Conservation (phyloP, 1,140 invertebrate genomes). For the Macrostomum lignano region DNA sequence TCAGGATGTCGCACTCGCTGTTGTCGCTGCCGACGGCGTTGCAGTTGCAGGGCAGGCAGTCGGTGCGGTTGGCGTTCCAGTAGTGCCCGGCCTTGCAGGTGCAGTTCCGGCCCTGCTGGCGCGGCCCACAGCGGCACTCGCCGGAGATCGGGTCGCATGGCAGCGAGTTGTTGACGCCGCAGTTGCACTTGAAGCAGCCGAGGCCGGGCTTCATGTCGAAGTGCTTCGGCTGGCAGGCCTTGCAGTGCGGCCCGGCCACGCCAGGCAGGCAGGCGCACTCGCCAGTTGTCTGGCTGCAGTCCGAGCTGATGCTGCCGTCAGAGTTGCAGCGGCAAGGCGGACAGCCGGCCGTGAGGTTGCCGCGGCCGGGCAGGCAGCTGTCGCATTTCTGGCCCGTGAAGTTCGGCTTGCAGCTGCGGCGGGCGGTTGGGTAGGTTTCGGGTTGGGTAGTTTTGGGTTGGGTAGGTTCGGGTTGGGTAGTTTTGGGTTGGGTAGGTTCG, state of each 20-base stretch:
- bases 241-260: conserved; percentile 57
- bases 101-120: too few relatives aligned
- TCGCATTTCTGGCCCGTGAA: conserved; percentile 49
- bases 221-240: conserved; percentile 42
- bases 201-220: conserved; percentile 11
- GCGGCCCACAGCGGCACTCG: too few relatives aligned
- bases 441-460: too few relatives aligned
- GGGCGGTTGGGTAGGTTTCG: too few relatives aligned
- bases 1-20: conserved; percentile 37
- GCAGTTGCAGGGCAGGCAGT: conserved; percentile 21
- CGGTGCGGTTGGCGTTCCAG: too few relatives aligned
- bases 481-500: too few relatives aligned
- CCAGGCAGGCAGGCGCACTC: conserved; percentile 58
- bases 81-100: conserved; percentile 61
- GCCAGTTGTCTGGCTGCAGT: conserved; percentile 50
- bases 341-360: conserved; percentile 35
- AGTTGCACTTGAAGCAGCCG: conserved; percentile 36
- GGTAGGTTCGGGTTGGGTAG: too few relatives aligned
- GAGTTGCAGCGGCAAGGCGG: not conserved
- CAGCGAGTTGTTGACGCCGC: conserved; percentile 48
- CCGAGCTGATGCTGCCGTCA: not conserved
- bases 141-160: too few relatives aligned
- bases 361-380: conserved; percentile 44
- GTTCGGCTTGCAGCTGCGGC: conserved; percentile 53
- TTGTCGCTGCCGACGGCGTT: conserved; percentile 16